Evolutionary conservation across 2,113 vertebrate species (phyloP), one percentile per base, ranked within the genome.

Genomic region (Rattus rattus): DNA sequence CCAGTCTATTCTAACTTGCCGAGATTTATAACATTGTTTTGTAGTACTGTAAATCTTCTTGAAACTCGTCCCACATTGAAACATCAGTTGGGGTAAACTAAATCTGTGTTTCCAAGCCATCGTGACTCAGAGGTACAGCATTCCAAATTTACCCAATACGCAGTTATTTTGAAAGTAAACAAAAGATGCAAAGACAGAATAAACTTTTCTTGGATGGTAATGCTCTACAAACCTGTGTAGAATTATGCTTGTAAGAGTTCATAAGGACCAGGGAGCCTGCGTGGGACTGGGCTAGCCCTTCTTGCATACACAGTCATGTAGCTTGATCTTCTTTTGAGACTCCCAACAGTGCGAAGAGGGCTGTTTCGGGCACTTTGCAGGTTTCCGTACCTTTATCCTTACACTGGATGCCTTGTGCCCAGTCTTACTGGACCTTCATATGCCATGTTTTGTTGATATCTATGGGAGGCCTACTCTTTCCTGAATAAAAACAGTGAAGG

Each of bases 81-180:
- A 28, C 24, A 63, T 43, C 19, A 30, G 0, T 43, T 84, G n/a
- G n/a, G 4, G 7, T 84, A 39, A 63, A n/a, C 56, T 28, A 63
- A 63, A 63, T 43, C 13, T 30, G 26, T 43, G 3, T 43, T 43
- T 14, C 59, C 14, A 30, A 24, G 3, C 4, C 36, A 14, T 43
- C 11, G 0, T 61, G 7, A 61, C 80, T 61, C 54, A 61, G 63
- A 28, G 24, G 28, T 20, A 61, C 22, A 63, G 56, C 28, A 17
- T 17, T 8, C 36, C 22, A 61, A 83, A 83, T 28, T 26, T 16
- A 61, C 24, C 56, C 13, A 61, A 39, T 24, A 76, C 56, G 61
- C 9, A n/a, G 33, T 95, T 95, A 93, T 76, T 96, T 90, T 77
- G 93, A 93, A 91, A 92, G 61, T 83, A 97, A 92, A 88, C 2